Base-by-base conservation (phyloP, 2,113 vertebrate species). In the Willisornis vidua region DNA sequence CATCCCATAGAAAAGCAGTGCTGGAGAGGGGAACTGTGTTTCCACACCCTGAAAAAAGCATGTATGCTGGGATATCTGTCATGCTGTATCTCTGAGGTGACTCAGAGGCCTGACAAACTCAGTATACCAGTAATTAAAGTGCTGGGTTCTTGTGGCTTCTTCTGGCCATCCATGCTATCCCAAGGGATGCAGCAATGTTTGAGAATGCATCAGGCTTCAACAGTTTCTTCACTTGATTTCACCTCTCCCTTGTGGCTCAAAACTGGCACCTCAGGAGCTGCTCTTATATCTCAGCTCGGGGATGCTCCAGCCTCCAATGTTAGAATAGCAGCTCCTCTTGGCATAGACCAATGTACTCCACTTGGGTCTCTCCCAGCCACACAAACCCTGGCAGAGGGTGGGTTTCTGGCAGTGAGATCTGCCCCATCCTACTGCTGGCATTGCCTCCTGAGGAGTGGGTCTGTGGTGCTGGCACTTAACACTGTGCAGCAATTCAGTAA, bases 201-300 rank as follows among this genome's bases (percentile, higher is more conserved):
- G 35, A 33, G n/a, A 78, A 66, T 29, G 19, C 37, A 52, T 5
- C 33, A 52, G 26, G 35, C 26, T 74, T 67, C 35, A 39, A 12
- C 31, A 62, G 35, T 25, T 68, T 55, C 74, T 29, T 79, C 25
- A 31, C 31, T 68, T n/a, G 28, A 57, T 70, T 68, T 63, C 33
- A 63, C 6, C 9, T 23, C 35, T 68, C 3, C 1, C 33, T 51
- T 1, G 0, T 39, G 54, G 31, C 41, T 78, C 46, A 52, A 76
- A 63, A 58, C 43, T 23, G 28, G 51, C 51, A 13, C 58, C 45
- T 65, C 4, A 1, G 65, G 33, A 23, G 43, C 51, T 54, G 39
- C 19, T 46, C 45, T 52, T 45, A 63, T 0, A 0, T 41, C 33
- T 66, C 65, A 55, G 29, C 35, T 74, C 19, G 16, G n/a, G 58